These are phyloP conservation scores for Euwallacea similis DNA, from an alignment of 1,140 invertebrate species.

Conservation along the genomic window DNA sequence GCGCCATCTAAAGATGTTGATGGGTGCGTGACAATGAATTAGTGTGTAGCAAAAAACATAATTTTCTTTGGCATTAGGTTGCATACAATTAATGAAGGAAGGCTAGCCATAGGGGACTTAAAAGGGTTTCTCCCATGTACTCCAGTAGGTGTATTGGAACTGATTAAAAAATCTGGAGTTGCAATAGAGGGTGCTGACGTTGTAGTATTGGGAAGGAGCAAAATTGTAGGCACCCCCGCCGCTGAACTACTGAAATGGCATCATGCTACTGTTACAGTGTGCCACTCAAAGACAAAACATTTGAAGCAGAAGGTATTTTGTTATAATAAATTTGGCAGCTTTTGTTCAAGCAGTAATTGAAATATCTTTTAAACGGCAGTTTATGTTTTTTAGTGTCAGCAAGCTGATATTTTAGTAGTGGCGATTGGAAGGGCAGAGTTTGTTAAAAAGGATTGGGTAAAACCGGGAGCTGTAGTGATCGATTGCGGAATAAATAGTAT, in stretches of 20 bases:
- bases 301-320: constrained; percentile 71
- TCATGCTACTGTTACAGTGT: constrained; percentile 94
- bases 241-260: constrained; percentile 95
- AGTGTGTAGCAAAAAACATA: neutral
- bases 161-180: constrained; percentile 83
- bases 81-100: constrained; percentile 90
- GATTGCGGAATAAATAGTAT: constrained; percentile 98
- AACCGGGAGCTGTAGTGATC: constrained; percentile 98
- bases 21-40: constrained; percentile 64
- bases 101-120: constrained; percentile 80
- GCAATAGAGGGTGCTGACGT: constrained; percentile 81
- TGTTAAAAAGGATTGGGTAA: constrained; percentile 96
- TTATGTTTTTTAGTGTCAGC: constrained; percentile 50
- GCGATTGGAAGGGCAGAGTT: constrained; percentile 90
- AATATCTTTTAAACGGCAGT: neutral
- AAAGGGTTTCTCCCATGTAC: constrained; percentile 90
- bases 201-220: constrained; percentile 94
- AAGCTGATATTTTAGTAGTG: constrained; percentile 95
- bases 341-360: neutral
- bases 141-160: constrained; percentile 88
- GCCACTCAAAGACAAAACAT: constrained; percentile 92
- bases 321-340: neutral
- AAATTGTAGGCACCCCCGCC: constrained; percentile 96
- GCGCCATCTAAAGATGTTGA: constrained; percentile 91
- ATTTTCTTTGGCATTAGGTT: constrained; percentile 61